Conservation (phyloP, 1,140 invertebrate genomes). For the Drosophila watanabei region DNA sequence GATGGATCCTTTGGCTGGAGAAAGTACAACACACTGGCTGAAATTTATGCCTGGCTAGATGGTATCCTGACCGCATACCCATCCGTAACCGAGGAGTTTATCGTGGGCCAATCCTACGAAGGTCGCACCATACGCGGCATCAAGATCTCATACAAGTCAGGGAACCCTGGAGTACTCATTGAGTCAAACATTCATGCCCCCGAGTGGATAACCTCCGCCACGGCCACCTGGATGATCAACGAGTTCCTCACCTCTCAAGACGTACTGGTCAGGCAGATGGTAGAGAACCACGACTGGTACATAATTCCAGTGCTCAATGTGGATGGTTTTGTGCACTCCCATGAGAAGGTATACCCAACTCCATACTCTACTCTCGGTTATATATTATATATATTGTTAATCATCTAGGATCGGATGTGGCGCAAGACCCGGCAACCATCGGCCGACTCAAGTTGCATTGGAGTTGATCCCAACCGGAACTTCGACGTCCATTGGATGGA, state of each 20-base stretch:
- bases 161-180: slow-evolving; percentile 87
- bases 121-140: slow-evolving; percentile 87
- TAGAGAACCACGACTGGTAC: slow-evolving; percentile 88
- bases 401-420: slow-evolving; percentile 86
- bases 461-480: slow-evolving; percentile 90
- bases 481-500: slow-evolving; percentile 89
- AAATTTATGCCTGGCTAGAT: slow-evolving; percentile 86
- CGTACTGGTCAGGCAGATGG: slow-evolving; percentile 77
- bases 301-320: slow-evolving; percentile 90
- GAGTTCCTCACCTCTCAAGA: slow-evolving; percentile 83
- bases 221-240: slow-evolving; percentile 87
- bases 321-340: slow-evolving; percentile 90
- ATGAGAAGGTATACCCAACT: slow-evolving; percentile 66
- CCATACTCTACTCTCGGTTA: too few species aligned
- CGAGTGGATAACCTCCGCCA: slow-evolving; percentile 88
- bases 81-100: slow-evolving; percentile 40
- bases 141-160: slow-evolving; percentile 87
- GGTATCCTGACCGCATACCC: slow-evolving; percentile 81
- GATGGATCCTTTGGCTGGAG: slow-evolving; percentile 79
- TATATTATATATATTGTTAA: background rate
- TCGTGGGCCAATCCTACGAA: slow-evolving; percentile 87
- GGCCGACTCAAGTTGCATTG: slow-evolving; percentile 86
- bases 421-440: slow-evolving; percentile 86
- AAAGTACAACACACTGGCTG: slow-evolving; percentile 83
- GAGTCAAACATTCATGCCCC: slow-evolving; percentile 87